These are phyloP conservation scores for Calliphora vomitoria DNA, from an alignment of 2,888 invertebrate species.

Conservation along the genomic window DNA sequence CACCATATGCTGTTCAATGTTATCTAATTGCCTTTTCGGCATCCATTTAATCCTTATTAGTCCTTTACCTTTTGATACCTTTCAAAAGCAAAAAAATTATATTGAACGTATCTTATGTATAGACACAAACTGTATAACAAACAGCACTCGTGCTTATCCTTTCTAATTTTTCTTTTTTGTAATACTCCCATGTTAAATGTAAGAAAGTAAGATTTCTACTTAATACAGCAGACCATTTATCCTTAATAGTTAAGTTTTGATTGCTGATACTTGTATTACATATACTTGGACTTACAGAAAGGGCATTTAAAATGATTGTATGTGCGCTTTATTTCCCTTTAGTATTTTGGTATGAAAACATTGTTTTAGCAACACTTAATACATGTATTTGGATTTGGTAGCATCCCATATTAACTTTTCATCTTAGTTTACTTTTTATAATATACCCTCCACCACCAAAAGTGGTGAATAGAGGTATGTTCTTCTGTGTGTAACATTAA, in stretches of 20 bases:
- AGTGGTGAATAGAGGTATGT: too few species aligned
- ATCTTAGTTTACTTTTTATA: constrained; percentile 11
- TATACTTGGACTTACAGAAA: constrained; percentile 21
- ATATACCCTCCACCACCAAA: too few species aligned
- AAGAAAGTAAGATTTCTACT: constrained; percentile 39
- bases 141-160: constrained; percentile 72
- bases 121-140: constrained; percentile 30
- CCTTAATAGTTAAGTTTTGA: constrained; percentile 70
- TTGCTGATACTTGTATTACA: constrained; percentile 58
- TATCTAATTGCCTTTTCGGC: constrained; percentile 83
- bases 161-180: constrained; percentile 40
- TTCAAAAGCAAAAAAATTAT: constrained; percentile 33
- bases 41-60: constrained; percentile 84
- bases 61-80: constrained; percentile 74
- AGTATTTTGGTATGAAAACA: constrained; percentile 77
- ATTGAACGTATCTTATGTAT: constrained; percentile 36
- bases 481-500: too few species aligned
- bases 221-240: constrained; percentile 57
- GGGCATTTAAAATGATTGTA: constrained; percentile 32
- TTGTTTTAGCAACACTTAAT: constrained; percentile 73
- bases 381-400: constrained; percentile 28
- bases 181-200: constrained; percentile 47
- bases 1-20: constrained; percentile 66
- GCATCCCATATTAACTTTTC: constrained; percentile 52
- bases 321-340: constrained; percentile 12